Base-by-base conservation (phyloP, 2,888 invertebrate species). In the Stegophylla sp. region DNA sequence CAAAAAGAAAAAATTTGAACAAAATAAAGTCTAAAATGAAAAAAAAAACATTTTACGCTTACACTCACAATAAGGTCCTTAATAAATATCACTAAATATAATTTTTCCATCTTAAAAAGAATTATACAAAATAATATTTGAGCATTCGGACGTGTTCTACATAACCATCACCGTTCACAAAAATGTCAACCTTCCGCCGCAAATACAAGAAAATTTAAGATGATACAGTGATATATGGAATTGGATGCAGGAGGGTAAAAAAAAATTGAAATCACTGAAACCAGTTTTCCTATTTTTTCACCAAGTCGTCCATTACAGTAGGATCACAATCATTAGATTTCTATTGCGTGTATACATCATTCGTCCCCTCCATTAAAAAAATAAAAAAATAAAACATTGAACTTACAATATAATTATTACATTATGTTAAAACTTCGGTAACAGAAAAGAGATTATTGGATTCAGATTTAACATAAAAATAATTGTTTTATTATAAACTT, bases 51-150 rank as follows among this genome's bases (percentile, higher is more conserved):
- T 67, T n/a, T 48, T 61, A 69, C 26, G 56, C 59, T 43, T 59
- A 79, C 71, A 79, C 51, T 79, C 69, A 59, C 56, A 15, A 48
- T 20, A 67, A 76, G 51, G 26, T 63, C 28, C 20, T 59, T 48
- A 28, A 61, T 71, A 71, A 71, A 71, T 51, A 63, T 71, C 79
- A 71, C 61, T 61, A 61, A 79, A 79, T 79, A 79, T 71, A 79
- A 79, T 63, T 79, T 79, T 79, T 79, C 41, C 79, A 51, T 79
- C 79, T 79, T 23, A 71, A 79, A 79, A 79, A 79, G 79, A 79
- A 79, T 79, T 79, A 79, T 79, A 71, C 61, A 79, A 79, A 79
- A 79, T 51, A 79, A 79, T 69, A 69, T 79, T 79, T 79, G 79
- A 79, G 79, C 79, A 71, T 79, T 79, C 79, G 69, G 79, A 79